Conservation (phyloP, 2,797 vertebrate genomes). For the Argentina silus region DNA sequence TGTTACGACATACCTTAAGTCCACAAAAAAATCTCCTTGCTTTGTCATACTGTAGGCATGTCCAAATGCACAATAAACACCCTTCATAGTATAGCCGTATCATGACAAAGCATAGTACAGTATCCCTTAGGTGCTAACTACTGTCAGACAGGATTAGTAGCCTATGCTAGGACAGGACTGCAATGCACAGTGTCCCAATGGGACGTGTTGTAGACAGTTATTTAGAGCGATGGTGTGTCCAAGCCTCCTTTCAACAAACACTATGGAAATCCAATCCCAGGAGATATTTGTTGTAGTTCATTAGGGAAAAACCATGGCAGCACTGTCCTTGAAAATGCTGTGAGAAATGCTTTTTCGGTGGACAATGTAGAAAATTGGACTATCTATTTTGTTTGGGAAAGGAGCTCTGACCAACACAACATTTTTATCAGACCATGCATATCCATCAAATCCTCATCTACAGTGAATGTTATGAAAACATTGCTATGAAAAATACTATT, state of each 20-base stretch:
- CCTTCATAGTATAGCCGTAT: neutral
- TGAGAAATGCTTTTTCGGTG: constrained; percentile 71
- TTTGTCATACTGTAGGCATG: neutral
- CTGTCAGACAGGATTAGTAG: too few relatives aligned
- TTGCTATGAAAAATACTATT: constrained; percentile 45
- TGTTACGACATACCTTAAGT: neutral
- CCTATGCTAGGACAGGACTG: too few relatives aligned
- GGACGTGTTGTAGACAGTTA: neutral
- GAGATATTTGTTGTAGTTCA: constrained; percentile 83
- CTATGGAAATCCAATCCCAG: constrained; percentile 83
- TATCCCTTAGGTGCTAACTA: neutral
- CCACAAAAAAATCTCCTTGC: neutral
- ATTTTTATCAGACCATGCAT: constrained; percentile 16
- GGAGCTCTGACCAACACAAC: constrained; percentile 56
- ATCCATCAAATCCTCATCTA: constrained; percentile 29
- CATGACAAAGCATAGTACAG: neutral
- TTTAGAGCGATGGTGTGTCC: neutral
- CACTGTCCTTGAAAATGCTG: constrained; percentile 74
- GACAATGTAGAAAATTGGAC: constrained; percentile 59
- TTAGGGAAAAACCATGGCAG: constrained; percentile 80
- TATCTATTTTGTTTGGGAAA: constrained; percentile 51
- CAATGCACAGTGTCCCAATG: neutral
- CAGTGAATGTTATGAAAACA: constrained; percentile 55
- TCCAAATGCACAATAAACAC: neutral
- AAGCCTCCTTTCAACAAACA: neutral